A percentile compares a stretch with the other conserved stretches of the same genome.
Evolutionary conservation across 1,140 invertebrate species (phyloP).

Genomic region (Atopsyche davidsoni): DNA sequence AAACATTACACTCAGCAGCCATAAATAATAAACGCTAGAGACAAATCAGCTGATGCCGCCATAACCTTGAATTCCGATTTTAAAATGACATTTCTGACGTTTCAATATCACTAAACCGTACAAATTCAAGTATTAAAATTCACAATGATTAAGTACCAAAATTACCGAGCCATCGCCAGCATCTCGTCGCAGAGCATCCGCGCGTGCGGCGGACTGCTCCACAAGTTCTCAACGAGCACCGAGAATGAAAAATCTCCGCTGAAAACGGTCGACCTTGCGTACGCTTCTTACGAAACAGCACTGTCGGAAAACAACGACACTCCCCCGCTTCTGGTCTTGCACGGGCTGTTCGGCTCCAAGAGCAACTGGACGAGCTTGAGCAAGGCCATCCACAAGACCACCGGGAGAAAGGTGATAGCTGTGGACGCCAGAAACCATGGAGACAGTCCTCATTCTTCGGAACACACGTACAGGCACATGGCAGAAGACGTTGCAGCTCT

Average conservation of each 20-base stretch:
- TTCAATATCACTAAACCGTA: not conserved
- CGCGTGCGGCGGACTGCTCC: not conserved
- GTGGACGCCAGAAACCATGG: constrained; percentile 90
- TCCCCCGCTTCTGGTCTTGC: constrained; percentile 71
- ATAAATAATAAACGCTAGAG: too few relatives aligned
- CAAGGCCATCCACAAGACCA: constrained; percentile 62
- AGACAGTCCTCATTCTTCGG: constrained; percentile 70
- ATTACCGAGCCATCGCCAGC: not conserved
- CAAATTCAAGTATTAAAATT: not conserved
- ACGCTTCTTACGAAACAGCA: constrained; percentile 48
- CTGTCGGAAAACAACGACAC: constrained; percentile 27
- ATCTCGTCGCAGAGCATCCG: not conserved
- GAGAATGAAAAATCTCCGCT: constrained; percentile 10
- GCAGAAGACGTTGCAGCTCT: constrained; percentile 65
- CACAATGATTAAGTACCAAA: constrained; percentile 5
- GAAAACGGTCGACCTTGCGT: constrained; percentile 50
- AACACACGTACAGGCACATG: constrained; percentile 67
- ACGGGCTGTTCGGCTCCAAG: constrained; percentile 78
- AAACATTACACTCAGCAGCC: too few relatives aligned
- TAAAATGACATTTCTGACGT: constrained; percentile 10
- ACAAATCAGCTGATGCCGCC: too few relatives aligned
- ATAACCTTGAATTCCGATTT: not conserved
- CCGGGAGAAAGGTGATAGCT: constrained; percentile 62
- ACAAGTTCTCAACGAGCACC: constrained; percentile 16
- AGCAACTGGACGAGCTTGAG: constrained; percentile 74